phyloP scores from a whole-genome alignment of 2,797 vertebrate genomes.

The Acrossocheilus wenchowensis region DNA sequence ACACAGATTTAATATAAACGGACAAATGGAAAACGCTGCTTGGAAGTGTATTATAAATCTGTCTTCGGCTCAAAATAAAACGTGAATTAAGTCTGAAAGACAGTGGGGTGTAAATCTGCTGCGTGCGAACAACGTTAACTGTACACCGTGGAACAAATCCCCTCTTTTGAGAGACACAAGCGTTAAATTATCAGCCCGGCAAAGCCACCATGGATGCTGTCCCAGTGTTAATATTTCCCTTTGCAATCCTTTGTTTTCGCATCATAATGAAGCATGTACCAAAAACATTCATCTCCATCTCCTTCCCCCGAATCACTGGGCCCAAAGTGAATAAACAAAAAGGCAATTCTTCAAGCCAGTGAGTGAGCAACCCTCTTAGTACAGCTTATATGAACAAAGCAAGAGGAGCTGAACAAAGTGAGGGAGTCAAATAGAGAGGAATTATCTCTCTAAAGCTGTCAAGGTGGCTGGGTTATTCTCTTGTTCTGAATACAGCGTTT shows the following conservation, averaged over 20 bases:
- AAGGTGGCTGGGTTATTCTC: constrained; percentile 44
- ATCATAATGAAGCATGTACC: constrained; percentile 37
- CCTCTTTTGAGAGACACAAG: constrained; percentile 38
- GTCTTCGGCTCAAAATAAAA: constrained; percentile 38
- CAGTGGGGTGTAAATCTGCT: constrained; percentile 29
- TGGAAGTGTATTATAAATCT: constrained; percentile 31
- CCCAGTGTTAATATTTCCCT: constrained; percentile 54
- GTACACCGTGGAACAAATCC: constrained; percentile 36
- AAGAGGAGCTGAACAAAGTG: constrained; percentile 32
- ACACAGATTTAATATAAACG: constrained; percentile 15
- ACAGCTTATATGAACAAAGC: constrained; percentile 51
- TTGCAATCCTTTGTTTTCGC: constrained; percentile 50
- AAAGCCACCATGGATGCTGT: constrained; percentile 45
- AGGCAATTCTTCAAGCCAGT: constrained; percentile 51
- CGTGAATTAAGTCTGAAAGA: constrained; percentile 34
- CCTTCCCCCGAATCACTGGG: constrained; percentile 35
- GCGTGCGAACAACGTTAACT: constrained; percentile 37
- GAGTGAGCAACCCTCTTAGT: constrained; percentile 54
- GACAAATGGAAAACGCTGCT: constrained; percentile 27
- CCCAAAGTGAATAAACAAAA: constrained; percentile 55
- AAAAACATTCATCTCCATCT: constrained; percentile 50
- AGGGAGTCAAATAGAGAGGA: constrained; percentile 34
- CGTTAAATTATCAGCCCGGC: constrained; percentile 43
- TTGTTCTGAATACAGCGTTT: constrained; percentile 16
- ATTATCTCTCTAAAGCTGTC: constrained; percentile 47